A percentile compares a stretch with the other conserved stretches of the same genome.
These are phyloP conservation scores for Drosophila leonis DNA, from an alignment of 2,888 invertebrate genomes.

Conservation along the genomic window DNA sequence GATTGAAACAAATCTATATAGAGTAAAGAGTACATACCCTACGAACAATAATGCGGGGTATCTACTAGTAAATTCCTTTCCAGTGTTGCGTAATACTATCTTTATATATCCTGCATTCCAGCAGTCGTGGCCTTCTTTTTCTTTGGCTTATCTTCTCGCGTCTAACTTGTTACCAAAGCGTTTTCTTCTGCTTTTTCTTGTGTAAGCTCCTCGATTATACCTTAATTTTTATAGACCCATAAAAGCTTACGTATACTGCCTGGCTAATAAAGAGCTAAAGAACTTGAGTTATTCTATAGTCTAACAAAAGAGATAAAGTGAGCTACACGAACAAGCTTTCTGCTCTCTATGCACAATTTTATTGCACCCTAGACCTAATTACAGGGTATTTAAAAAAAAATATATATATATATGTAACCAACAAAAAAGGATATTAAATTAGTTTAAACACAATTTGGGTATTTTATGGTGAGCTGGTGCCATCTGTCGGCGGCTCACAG, in stretches of 20 bases:
- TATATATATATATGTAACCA: not conserved
- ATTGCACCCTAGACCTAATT: slow-evolving; percentile 15
- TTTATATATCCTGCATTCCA: not conserved
- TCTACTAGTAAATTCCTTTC: too few species aligned
- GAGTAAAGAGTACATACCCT: not conserved
- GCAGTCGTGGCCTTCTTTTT: not conserved
- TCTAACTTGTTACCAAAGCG: too few species aligned
- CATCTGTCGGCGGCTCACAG: slow-evolving; percentile 51
- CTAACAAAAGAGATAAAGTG: not conserved
- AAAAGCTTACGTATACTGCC: not conserved
- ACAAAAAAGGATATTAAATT: slow-evolving; percentile 1
- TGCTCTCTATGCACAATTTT: slow-evolving; percentile 18
- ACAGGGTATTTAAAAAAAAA: slow-evolving; percentile 6
- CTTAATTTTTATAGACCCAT: not conserved
- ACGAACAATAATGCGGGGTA: not conserved
- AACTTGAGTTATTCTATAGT: not conserved
- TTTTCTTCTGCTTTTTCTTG: not conserved
- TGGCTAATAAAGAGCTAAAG: not conserved
- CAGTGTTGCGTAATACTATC: not conserved
- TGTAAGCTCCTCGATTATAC: not conserved
- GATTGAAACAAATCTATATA: not conserved
- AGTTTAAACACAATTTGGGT: slow-evolving; percentile 13
- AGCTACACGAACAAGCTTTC: not conserved
- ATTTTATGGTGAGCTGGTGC: slow-evolving; percentile 19
- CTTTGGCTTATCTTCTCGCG: not conserved